A percentile compares a stretch with the other conserved stretches of the same genome.
These are phyloP conservation scores for Crematogaster levior DNA, from an alignment of 2,888 invertebrate species.

Conservation along the genomic window DNA sequence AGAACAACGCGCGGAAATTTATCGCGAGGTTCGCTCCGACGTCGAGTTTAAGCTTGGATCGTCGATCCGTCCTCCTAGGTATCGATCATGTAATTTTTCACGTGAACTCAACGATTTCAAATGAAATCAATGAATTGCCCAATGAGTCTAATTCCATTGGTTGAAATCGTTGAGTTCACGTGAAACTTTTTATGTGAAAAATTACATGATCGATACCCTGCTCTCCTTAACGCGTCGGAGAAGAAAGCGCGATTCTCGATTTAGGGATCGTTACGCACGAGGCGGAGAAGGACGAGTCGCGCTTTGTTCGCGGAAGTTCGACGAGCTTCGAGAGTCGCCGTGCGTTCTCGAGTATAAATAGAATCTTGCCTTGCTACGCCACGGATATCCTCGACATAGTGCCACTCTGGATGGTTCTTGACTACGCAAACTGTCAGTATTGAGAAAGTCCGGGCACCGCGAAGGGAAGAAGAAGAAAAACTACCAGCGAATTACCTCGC, in stretches of 20 bases:
- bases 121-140: too few species aligned
- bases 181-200: too few species aligned
- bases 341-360: conserved; percentile 65
- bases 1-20: not conserved
- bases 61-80: too few species aligned
- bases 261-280: not conserved
- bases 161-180: too few species aligned
- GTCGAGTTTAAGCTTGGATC: too few species aligned
- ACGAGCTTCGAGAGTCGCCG: conserved; percentile 43
- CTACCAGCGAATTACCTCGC: not conserved
- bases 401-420: conserved; percentile 8
- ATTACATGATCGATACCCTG: too few species aligned
- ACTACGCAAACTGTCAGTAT: conserved; percentile 11
- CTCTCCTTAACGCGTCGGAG: too few species aligned
- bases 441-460: not conserved
- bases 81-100: too few species aligned
- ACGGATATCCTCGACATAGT: conserved; percentile 38
- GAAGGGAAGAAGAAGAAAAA: not conserved
- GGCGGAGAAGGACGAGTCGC: conserved; percentile 20
- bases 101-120: too few species aligned
- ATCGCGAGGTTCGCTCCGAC: too few species aligned
- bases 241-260: not conserved
- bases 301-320: conserved; percentile 61
- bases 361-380: conserved; percentile 56
- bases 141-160: too few species aligned